Base-by-base conservation (phyloP, 2,113 vertebrate genomes). In the Philantomba maxwellii region DNA sequence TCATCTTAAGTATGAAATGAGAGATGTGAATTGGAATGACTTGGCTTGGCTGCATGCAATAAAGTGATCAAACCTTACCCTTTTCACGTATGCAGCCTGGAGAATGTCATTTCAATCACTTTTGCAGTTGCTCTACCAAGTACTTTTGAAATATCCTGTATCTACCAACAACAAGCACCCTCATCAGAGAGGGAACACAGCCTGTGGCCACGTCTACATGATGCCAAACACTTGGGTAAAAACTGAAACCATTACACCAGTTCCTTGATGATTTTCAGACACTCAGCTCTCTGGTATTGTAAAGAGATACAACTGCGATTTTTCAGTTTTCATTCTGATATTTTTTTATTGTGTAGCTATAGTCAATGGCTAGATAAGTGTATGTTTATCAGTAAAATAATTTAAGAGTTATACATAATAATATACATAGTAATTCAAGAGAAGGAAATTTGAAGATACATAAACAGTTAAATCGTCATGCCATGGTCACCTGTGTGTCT, bases 291-390 rank as follows among this genome's bases (percentile, higher is more conserved):
- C 57, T 49, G 39, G 53, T 49, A 43, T 49, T 47, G 4, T 70
- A 58, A 88, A 96, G 62, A 81, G 57, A 95, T 91, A 86, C 33
- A 36, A 60, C 36, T 28, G 11, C 23, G 62, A 92, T 77, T 81
- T 75, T 91, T 91, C 57, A 62, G 70, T 88, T 89, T 97, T 95
- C 47, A 23, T 82, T 93, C 77, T 87, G 80, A 53, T 78, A 43
- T 62, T 75, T 23, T 96, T 75, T 80, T 57, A 89, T 39, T 62
- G 39, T 66, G 30, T 55, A 70, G 87, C 33, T 95, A 13, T 25
- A 87, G 13, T 87, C 45, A 57, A 15, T 87, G 75, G n/a, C 64
- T 94, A 64, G 19, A 6, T 85, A 47, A 57, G 4, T 60, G 2
- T 45, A n/a, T 92, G 16, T 85, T 93, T 14, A 60, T 36, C 33